Conservation (phyloP, 1,140 invertebrate genomes). For the Mercenaria mercenaria region DNA sequence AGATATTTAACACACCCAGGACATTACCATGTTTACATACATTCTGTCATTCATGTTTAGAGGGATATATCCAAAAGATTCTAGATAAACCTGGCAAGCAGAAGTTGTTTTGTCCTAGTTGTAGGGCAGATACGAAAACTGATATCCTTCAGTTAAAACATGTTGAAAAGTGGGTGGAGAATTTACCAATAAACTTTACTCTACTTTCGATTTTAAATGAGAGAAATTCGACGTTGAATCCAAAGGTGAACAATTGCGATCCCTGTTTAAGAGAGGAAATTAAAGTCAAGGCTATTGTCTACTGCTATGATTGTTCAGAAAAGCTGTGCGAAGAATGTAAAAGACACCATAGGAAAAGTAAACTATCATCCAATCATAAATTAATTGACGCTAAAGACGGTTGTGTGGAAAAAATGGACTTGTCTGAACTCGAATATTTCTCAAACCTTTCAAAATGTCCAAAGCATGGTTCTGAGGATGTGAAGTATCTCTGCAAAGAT, state of each 20-base stretch:
- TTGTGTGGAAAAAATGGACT: neutral
- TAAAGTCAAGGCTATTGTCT: neutral
- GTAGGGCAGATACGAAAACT: neutral
- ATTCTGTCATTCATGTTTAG: neutral
- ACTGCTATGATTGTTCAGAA: neutral
- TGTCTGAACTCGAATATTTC: neutral
- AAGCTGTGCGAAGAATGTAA: neutral
- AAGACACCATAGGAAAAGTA: neutral
- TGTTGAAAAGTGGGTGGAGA: neutral
- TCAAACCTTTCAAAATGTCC: neutral
- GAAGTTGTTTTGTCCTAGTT: neutral
- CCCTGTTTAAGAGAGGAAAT: neutral
- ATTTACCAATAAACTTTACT: neutral
- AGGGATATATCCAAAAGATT: neutral
- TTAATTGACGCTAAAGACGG: neutral
- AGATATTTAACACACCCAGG: neutral
- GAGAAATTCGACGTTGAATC: neutral
- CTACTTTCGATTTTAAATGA: neutral
- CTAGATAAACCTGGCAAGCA: neutral
- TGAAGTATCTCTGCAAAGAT: conserved; percentile 7
- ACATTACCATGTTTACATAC: conserved; percentile 2
- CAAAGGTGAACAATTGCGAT: neutral
- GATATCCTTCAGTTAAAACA: neutral
- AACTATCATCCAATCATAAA: neutral
- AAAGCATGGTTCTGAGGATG: neutral